phyloP scores from a whole-genome alignment of 1,140 invertebrate genomes.

The Palaemon carinicauda region DNA sequence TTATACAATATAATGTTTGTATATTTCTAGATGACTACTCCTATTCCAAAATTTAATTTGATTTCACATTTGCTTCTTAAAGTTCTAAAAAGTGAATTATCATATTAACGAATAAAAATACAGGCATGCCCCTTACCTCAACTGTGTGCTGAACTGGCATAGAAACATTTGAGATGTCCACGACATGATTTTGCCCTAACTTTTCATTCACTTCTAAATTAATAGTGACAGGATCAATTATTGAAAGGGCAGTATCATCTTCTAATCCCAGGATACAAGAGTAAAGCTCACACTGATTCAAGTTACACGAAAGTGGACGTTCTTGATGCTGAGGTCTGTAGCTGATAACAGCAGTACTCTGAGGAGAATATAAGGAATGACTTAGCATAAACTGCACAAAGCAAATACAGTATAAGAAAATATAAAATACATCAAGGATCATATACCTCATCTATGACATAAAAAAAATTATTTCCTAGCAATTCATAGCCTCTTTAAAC shows the following conservation, averaged over 20 bases:
- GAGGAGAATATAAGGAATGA: background rate
- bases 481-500: too few species aligned
- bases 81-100: background rate
- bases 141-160: conserved; percentile 52
- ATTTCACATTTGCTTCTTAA: background rate
- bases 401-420: too few species aligned
- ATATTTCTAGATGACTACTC: too few species aligned
- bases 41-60: too few species aligned
- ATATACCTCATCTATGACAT: too few species aligned
- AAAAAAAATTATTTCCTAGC: too few species aligned
- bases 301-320: conserved; percentile 83
- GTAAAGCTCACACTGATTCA: conserved; percentile 92
- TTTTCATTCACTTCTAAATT: conserved; percentile 73
- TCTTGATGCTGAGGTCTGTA: conserved; percentile 78
- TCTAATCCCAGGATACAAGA: conserved; percentile 91
- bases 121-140: conserved; percentile 14
- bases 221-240: conserved; percentile 90
- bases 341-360: conserved; percentile 68
- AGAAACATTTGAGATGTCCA: conserved; percentile 58
- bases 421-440: background rate
- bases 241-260: conserved; percentile 94
- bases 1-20: too few species aligned
- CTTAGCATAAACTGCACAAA: too few species aligned
- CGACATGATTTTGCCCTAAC: conserved; percentile 46
- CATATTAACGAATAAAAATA: background rate